Conservation (phyloP, 2,797 vertebrate species). For the Acanthis flammea region DNA sequence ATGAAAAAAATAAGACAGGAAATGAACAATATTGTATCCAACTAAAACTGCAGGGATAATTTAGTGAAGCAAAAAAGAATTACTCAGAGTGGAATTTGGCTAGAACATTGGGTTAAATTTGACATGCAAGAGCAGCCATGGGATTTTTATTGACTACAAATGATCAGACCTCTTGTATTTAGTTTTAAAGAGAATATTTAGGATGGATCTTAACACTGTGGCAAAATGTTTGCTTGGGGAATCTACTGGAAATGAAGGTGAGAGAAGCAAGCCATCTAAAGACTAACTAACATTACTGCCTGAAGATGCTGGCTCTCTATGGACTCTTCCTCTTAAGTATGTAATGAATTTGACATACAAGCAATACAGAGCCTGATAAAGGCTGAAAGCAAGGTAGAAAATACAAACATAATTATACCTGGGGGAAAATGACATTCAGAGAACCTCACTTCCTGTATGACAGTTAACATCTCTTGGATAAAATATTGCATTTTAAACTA, state of each 20-base stretch:
- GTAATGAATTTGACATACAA: not conserved
- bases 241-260: not conserved
- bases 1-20: conserved; percentile 65
- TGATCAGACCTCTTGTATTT: conserved; percentile 9
- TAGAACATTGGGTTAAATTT: conserved; percentile 53
- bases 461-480: not conserved
- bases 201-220: not conserved
- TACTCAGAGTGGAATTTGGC: conserved; percentile 69
- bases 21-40: conserved; percentile 52
- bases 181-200: conserved; percentile 22
- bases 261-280: not conserved
- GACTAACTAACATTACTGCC: not conserved
- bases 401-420: not conserved
- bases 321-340: not conserved
- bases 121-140: conserved; percentile 53
- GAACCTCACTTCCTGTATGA: not conserved
- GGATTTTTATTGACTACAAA: conserved; percentile 56
- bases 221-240: not conserved
- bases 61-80: conserved; percentile 61
- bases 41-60: conserved; percentile 67
- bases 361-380: not conserved
- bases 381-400: not conserved
- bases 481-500: not conserved
- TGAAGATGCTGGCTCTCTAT: not conserved
- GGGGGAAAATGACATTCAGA: not conserved